These are phyloP conservation scores for Tachina grossa DNA, from an alignment of 2,888 invertebrate species.

Conservation along the genomic window DNA sequence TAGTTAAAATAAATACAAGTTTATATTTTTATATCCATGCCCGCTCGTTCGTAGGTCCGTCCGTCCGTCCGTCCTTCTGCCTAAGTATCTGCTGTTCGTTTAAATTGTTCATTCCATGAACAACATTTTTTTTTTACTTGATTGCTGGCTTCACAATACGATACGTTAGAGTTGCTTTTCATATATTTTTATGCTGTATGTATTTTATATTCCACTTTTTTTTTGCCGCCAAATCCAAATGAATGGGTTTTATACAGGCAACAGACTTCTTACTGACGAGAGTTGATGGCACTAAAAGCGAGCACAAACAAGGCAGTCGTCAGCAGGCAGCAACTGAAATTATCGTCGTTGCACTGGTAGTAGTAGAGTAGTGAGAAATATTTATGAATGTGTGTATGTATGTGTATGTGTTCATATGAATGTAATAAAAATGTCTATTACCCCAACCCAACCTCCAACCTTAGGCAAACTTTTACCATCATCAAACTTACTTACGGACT, in stretches of 20 bases:
- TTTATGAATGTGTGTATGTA: background rate
- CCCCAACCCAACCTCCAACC: constrained; percentile 55
- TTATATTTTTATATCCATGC: constrained; percentile 41
- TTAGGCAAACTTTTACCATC: constrained; percentile 53
- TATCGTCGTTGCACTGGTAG: constrained; percentile 23
- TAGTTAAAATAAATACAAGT: constrained; percentile 43
- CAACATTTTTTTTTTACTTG: constrained; percentile 63
- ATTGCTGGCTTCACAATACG: constrained; percentile 52
- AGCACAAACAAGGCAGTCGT: constrained; percentile 15
- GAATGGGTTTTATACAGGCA: constrained; percentile 64
- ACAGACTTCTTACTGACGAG: constrained; percentile 34
- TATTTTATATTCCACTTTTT: constrained; percentile 51
- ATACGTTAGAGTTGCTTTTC: constrained; percentile 47
- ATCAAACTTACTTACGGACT: constrained; percentile 57
- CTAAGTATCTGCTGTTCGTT: constrained; percentile 36
- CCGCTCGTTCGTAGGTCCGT: background rate
- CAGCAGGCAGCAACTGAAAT: constrained; percentile 41
- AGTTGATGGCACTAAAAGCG: constrained; percentile 11
- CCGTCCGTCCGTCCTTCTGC: constrained; percentile 24
- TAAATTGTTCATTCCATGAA: constrained; percentile 71
- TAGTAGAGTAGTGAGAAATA: constrained; percentile 20
- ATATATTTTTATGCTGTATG: constrained; percentile 36
- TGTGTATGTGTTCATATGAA: background rate
- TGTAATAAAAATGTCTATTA: constrained; percentile 37
- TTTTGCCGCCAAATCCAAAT: constrained; percentile 69